Evolutionary conservation across 2,797 vertebrate species (phyloP), one percentile per base, ranked within the genome.

Genomic region (Babyrousa celebensis): DNA sequence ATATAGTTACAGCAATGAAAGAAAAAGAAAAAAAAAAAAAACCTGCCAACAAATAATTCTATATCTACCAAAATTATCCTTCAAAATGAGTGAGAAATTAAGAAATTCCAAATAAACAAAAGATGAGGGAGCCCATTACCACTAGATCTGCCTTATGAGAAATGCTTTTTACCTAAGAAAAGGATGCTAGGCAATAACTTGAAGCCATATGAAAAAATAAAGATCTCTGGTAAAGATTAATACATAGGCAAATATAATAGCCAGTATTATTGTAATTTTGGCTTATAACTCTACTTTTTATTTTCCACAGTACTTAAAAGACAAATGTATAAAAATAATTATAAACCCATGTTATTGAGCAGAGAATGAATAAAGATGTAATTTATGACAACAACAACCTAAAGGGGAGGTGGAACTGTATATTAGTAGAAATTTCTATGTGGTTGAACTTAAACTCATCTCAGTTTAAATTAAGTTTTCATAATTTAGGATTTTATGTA

Each of bases 41-140:
- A n/a, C n/a, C 4, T 72, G 1, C 58, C 67, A 74, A 65, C 6
- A 9, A 85, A 68, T n/a, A 67, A 86, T 82, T 82, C 10, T 60
- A 12, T 27, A 62, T 72, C 36, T 82, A 32, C 14, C 18, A 86
- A 74, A 90, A 72, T 5, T 72, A 83, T n/a, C 15, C 14, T 82
- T 89, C 21, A 85, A 65, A 78, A 70, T 79, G 21, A 92, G 6
- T 11, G 15, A 68, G 48, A 85, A 96, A 90, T 82, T 60, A 75
- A 82, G 15, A 80, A 15, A 67, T 68, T 54, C 12, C 48, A 93
- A 27, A 79, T 23, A 93, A 71, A 16, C 25, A 79, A 85, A 95
- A 89, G 16, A 17, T 65, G 14, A 89, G 29, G 10, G 11, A 72
- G 15, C 40, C 68, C 9, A 48, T 40, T 80, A 52, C 4, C 5